These are phyloP conservation scores for Diarsia brunnea DNA, from an alignment of 2,888 invertebrate species.

Conservation along the genomic window DNA sequence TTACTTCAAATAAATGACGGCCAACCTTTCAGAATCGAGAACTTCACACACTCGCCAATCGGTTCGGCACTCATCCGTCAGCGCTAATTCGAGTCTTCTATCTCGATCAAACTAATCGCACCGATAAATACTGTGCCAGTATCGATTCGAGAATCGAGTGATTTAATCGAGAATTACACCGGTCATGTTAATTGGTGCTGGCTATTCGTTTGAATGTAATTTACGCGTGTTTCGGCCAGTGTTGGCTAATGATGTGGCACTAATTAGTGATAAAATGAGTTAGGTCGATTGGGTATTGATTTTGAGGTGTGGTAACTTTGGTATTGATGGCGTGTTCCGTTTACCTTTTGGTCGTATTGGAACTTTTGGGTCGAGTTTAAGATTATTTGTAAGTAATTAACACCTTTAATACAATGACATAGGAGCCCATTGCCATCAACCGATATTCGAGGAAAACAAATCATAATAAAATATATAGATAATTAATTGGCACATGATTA, in stretches of 20 bases:
- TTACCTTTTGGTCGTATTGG: not conserved
- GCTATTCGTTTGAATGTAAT: constrained; percentile 63
- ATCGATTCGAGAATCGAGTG: constrained; percentile 77
- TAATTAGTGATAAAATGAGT: constrained; percentile 62
- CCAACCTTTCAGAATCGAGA: constrained; percentile 57
- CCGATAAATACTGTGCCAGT: constrained; percentile 79
- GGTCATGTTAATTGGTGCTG: constrained; percentile 66
- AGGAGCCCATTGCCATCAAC: not conserved
- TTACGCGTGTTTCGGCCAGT: constrained; percentile 62
- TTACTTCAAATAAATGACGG: constrained; percentile 62
- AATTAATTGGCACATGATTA: not conserved
- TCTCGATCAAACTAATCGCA: constrained; percentile 83
- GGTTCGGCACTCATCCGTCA: constrained; percentile 79
- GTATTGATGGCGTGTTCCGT: constrained; percentile 1
- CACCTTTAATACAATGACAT: not conserved
- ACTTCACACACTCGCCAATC: constrained; percentile 69
- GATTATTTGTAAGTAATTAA: not conserved
- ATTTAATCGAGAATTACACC: constrained; percentile 72
- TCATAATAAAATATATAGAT: not conserved
- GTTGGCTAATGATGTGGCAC: constrained; percentile 60
- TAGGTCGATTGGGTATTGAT: constrained; percentile 49
- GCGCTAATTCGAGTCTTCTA: constrained; percentile 81
- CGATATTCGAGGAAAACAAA: not conserved
- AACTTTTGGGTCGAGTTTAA: not conserved
- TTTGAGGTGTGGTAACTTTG: constrained; percentile 39